phyloP scores from a whole-genome alignment of 2,888 invertebrate genomes.

The Aradus depressus region DNA sequence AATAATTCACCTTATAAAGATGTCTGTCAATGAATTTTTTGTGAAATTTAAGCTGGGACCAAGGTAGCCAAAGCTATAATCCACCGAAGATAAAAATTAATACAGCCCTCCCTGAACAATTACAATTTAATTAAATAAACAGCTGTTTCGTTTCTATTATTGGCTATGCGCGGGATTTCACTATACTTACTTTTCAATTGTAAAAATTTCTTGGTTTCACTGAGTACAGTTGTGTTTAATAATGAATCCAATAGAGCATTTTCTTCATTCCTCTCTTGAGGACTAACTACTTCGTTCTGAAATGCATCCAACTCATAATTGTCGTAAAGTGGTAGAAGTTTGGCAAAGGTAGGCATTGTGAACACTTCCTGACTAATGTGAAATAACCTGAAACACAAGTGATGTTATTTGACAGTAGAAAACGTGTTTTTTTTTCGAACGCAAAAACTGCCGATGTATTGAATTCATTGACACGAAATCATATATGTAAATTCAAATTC shows the following conservation, averaged over 20 bases:
- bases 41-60: not conserved
- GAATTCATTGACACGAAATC: not conserved
- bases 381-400: constrained; percentile 46
- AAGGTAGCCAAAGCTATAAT: too few relatives aligned
- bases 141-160: too few relatives aligned
- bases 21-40: not conserved
- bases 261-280: constrained; percentile 36
- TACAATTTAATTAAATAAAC: too few relatives aligned
- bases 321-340: constrained; percentile 57
- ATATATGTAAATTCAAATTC: not conserved
- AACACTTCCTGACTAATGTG: constrained; percentile 49
- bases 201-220: constrained; percentile 54
- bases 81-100: too few relatives aligned
- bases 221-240: constrained; percentile 64
- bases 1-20: too few relatives aligned
- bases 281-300: constrained; percentile 64
- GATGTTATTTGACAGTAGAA: not conserved
- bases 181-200: constrained; percentile 41
- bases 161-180: too few relatives aligned
- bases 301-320: constrained; percentile 70
- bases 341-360: constrained; percentile 60
- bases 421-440: not conserved
- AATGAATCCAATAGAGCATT: constrained; percentile 61
- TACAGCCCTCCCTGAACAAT: too few relatives aligned
- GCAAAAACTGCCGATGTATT: not conserved